A percentile compares a stretch with the other conserved stretches of the same genome.
Conservation (phyloP, 1,140 invertebrate genomes). For the Pentalonia nigronervosa region DNA sequence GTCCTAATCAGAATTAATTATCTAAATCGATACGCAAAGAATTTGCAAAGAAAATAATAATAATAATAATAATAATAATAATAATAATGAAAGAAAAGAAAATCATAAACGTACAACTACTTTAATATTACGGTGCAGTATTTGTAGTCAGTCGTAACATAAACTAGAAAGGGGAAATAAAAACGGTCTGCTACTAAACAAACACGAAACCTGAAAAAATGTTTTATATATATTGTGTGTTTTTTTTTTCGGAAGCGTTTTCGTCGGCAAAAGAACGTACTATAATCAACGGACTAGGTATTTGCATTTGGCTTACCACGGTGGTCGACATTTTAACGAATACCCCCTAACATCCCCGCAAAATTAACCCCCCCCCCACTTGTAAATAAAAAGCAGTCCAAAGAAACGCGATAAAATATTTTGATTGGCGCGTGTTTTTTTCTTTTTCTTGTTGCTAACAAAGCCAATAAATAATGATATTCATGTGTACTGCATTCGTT, state of each 20-base stretch:
- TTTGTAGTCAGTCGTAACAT: not conserved
- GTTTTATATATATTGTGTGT: not conserved
- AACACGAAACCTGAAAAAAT: not conserved
- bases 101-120: not conserved
- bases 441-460: not conserved
- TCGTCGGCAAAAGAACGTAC: not conserved
- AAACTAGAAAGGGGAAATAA: not conserved
- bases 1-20: not conserved
- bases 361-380: not conserved
- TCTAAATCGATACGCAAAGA: not conserved
- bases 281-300: not conserved
- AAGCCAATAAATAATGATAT: constrained; percentile 3
- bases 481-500: not conserved
- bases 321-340: not conserved
- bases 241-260: not conserved
- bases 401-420: not conserved
- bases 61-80: not conserved
- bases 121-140: not conserved
- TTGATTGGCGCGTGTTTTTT: not conserved
- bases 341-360: not conserved
- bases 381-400: not conserved
- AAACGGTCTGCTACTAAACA: constrained; percentile 12
- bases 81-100: not conserved
- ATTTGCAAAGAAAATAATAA: not conserved
- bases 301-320: not conserved